Base-by-base conservation (phyloP, 2,113 vertebrate genomes). In the Microtus montanus region DNA sequence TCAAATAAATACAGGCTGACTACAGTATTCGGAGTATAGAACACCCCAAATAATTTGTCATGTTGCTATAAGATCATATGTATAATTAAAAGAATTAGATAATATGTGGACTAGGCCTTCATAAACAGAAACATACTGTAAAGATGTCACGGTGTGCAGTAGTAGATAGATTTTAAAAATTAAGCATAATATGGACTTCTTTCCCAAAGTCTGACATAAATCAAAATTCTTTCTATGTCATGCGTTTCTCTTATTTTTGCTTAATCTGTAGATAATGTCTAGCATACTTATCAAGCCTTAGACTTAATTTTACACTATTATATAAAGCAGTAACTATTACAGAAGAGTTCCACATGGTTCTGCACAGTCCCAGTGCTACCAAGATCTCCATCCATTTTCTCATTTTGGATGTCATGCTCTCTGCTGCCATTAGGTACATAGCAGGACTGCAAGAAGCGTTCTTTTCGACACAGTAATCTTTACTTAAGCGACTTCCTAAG, bases 201-300 rank as follows among this genome's bases (percentile, higher is more conserved):
- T 97, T 88, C 5, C 66, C 54, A 64, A 89, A 95, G n/a, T 89
- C 77, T 97, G 90, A 96, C 61, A 71, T 92, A 64, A 92, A 94
- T 92, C 83, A 91, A 74, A 63, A 75, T 94, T 87, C 15, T 89
- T 95, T 92, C 52, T 28, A 26, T 33, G 75, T 91, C 63, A 92
- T 92, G 87, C 70, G 49, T 97, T 92, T 96, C 82, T 91, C 44
- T 28, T 90, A 52, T 24, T 87, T 95, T 84, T 77, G 33, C 35
- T 71, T 96, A 93, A 96, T 95, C 47, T 87, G 74, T 79, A 93
- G 83, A 84, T 95, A 70, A 90, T 84, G 47, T 95, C 66, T 93
- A 86, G 82, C 82, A 82, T 91, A 52, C 73, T 77, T 92, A 85
- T n/a, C 80, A 61, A 90, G 73, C 47, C 38, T 82, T 73, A 68